These are phyloP conservation scores for Rotaria macrura DNA, from an alignment of 2,888 invertebrate genomes.

Conservation along the genomic window DNA sequence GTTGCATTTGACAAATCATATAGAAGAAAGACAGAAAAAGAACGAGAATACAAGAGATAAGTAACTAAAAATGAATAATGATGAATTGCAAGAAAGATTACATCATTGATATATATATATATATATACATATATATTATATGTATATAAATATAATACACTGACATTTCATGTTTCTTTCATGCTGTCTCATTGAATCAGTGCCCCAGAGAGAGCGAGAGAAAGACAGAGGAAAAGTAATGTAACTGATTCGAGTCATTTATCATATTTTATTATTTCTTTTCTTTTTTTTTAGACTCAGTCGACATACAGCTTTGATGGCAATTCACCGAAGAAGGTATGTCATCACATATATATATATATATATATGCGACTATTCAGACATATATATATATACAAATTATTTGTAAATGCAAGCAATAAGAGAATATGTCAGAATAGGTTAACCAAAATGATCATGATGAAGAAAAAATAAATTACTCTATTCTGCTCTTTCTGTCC, in stretches of 20 bases:
- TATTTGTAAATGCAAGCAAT: background rate
- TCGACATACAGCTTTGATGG: conserved; percentile 17
- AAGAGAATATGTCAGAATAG: background rate
- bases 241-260: background rate
- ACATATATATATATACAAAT: background rate
- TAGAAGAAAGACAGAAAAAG: background rate
- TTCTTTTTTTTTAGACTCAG: background rate
- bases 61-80: background rate
- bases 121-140: background rate
- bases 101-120: background rate
- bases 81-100: background rate
- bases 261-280: background rate
- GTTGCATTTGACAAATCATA: background rate
- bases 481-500: background rate
- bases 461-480: background rate
- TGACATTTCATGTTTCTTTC: conserved; percentile 1
- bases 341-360: too few relatives aligned
- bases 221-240: background rate
- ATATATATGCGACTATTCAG: too few relatives aligned
- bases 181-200: conserved; percentile 7
- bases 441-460: background rate
- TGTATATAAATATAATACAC: conserved; percentile 4
- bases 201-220: background rate
- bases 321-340: conserved; percentile 18
- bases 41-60: background rate